Base-by-base conservation (phyloP, 2,888 invertebrate genomes). In the Junonia oenone region DNA sequence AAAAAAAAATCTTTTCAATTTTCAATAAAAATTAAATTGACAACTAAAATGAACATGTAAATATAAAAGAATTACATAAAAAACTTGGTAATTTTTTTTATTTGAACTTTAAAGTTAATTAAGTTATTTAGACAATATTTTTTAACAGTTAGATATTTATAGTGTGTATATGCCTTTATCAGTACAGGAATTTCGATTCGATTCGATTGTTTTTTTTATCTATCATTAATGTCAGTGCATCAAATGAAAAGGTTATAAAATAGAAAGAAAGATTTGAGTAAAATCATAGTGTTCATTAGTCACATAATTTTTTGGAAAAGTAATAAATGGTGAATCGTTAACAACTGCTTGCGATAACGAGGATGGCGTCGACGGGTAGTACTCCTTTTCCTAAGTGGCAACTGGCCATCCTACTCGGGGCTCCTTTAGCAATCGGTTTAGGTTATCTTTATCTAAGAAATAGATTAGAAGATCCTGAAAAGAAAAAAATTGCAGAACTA, bases 371-470 rank as follows among this genome's bases (percentile, higher is more conserved):
- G 63, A 90, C 91, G 56, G 91, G 91, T 68, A 90, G 91, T 75
- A 90, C 91, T 77, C 91, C 93, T 51, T 90, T 94, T 82, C 93
- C 94, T 66, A 96, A 95, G 92, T 97, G 97, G 96, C 96, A 97
- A 91, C 90, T 97, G 71, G 97, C 96, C 59, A 90, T 97, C 61
- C 93, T 95, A 58, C 92, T 97, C 63, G 96, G 97, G 67, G 94
- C 96, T 63, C 96, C 96, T 71, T 92, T 97, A 66, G 96, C 95
- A 58, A 91, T 96, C 55, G 97, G 97, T 56, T 84, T 97, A 73
- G 96, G 96, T 73, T 93, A 95, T 75, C 95, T 95, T 89, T 95
- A 94, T 82, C 92, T 93, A 71, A 92, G 91, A 73, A 93, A 92
- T 73, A 91, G 91, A 84, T 78, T 85, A 76, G 85, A 85, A 72